Evolutionary conservation across 1,140 invertebrate species (phyloP), one percentile per base, ranked within the genome.

Genomic region (Sipha flava): DNA sequence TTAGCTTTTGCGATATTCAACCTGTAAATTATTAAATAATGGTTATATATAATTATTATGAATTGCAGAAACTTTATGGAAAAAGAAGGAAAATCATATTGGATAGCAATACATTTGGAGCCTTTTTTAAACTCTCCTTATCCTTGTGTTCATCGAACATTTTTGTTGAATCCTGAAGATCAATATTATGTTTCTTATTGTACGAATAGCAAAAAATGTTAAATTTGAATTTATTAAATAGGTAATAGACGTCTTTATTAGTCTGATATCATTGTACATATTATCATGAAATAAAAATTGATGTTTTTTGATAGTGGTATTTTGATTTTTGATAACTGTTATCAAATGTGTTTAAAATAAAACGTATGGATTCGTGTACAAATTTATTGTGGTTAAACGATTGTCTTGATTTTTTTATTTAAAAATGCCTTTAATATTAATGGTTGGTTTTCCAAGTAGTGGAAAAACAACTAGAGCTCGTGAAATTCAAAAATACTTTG

Each of bases 401-500:
- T 59, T 29, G 12, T 68, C n/a, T 5, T 1, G 16, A 18, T 37
- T 26, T 68, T 29, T 18, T 16, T 14, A n/a, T 16, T 37, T 40
- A 16, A 59, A 77, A 26, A 80, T 80, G 80, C 80, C 80, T 72
- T 49, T 80, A 49, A 80, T 80, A 72, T 29, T 80, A 18, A 54
- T 80, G 49, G 72, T 73, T 29, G 80, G 80, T 29, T 34, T 73
- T 34, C 80, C 80, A 3, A 57, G 68, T 77, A 73, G 68, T 62
- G 80, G 80, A 2, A 80, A 80, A 21, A 80, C 80, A 5, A 73
- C 68, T 12, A 80, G 66, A 75, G 57, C 68, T 29, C 14, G 6
- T n/a, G 80, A 80, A 14, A 80, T 80, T 18, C 52, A 80, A 49
- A 80, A 73, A 45, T 80, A 47, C 16, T 80, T 80, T 45, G 34